Evolutionary conservation across 2,888 invertebrate genomes (phyloP), one percentile per base, ranked within the genome.

Genomic region (Dryocosmus kuriphilus): DNA sequence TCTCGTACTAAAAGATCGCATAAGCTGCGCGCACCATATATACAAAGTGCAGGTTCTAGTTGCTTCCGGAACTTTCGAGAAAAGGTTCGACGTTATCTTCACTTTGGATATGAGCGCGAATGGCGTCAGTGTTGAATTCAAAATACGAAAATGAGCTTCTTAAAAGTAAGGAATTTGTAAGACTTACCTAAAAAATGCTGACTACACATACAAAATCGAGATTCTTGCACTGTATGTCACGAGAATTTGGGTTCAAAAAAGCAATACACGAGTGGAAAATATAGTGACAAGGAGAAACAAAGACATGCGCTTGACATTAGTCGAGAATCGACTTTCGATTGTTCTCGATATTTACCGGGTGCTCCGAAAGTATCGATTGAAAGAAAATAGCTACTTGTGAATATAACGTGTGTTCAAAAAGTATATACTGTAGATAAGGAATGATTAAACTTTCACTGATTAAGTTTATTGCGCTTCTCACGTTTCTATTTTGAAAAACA

Each of bases 51-150:
- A 84, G 85, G 85, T 89, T 92, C 92, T 90, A 93, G 93, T 93
- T 93, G 93, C 92, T 93, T 94, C 94, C 93, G 93, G 94, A 94
- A 94, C 93, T 93, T 94, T 94, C 94, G 93, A 92, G 94, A 94
- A 93, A 85, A 87, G 86, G 82, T 84, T 85, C 84, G 87, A 86
- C 85, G 84, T 84, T 86, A 88, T 84, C 85, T 84, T 87, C 85
- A 86, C 84, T 80, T 77, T 78, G 62, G 74, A 11, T 16, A 2
- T 5, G 3, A 19, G 27, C 51, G 5, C 19, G 11, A 9, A 11
- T 71, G 71, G 51, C 71, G 71, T 71, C 46, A 71, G 11, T 27
- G 8, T 11, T 3, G 2, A 3, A 51, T 71, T 71, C 51, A 71
- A 71, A 71, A 71, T 30, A 71, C 11, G 16, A 27, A 46, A 46